These are phyloP conservation scores for Tholera decimalis DNA, from an alignment of 2,888 invertebrate genomes.

Conservation along the genomic window DNA sequence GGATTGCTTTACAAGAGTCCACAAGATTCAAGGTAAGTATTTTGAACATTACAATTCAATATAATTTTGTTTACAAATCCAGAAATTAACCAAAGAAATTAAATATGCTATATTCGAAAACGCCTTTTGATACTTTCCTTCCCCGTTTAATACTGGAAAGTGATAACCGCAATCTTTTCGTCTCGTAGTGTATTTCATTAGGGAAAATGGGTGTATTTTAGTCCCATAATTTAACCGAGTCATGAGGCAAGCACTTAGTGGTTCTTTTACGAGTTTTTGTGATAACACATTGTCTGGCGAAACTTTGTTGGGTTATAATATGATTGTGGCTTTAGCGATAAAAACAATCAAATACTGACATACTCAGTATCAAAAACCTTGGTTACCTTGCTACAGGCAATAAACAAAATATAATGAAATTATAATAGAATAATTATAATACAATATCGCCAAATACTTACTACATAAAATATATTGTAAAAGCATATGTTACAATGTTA, in stretches of 20 bases:
- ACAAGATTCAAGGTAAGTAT: constrained; percentile 60
- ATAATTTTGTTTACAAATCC: not conserved
- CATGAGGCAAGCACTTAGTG: constrained; percentile 4
- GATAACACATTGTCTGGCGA: not conserved
- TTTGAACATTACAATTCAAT: too few relatives aligned
- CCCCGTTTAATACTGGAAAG: constrained; percentile 8
- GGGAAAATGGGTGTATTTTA: constrained; percentile 41
- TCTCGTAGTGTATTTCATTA: constrained; percentile 16
- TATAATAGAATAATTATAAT: not conserved
- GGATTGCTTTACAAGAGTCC: constrained; percentile 34
- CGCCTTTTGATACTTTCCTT: not conserved
- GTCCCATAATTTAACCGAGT: constrained; percentile 6
- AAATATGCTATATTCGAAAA: not conserved
- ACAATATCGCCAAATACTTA: not conserved
- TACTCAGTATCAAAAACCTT: not conserved
- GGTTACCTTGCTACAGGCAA: not conserved
- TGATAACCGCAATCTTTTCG: constrained; percentile 15
- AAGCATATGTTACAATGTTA: too few relatives aligned
- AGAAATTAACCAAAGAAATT: not conserved
- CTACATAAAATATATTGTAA: not conserved
- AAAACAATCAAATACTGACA: not conserved
- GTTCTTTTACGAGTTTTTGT: constrained; percentile 3
- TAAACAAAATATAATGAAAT: too few relatives aligned
- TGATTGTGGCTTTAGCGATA: not conserved
- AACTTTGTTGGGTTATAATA: not conserved